Base-by-base conservation (phyloP, 2,888 invertebrate species). In the Drosophila suboccidentalis region DNA sequence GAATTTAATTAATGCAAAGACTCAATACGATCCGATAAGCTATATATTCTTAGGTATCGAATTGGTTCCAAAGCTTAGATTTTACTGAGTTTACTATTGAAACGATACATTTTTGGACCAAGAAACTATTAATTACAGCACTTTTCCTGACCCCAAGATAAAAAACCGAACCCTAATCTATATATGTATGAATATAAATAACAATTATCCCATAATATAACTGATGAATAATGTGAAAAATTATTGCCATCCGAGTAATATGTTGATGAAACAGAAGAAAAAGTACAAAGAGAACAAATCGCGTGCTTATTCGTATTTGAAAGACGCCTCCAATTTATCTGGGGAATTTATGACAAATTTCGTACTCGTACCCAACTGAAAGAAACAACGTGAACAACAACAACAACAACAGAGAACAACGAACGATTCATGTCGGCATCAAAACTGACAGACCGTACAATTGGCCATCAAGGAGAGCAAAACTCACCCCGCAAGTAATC, bases 381-480 rank as follows among this genome's bases (percentile, higher is more conserved):
- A 29, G 39, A 9, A 36, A 26, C 17, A 22, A 38, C 50, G 32
- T 19, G 39, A 41, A 11, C 13, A 26, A 15, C 13, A 26, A 9
- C 26, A 41, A 11, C 13, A 26, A 15, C 13, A 26, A 9, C 26
- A 46, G 22, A 19, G 22, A 44, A 44, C 44, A 58, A 38, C 36
- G 44, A 34, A 17, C 47, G 47, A 46, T 58, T 58, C 58, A 26
- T 46, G 19, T 47, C 36, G 9, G 47, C 49, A 49, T 43, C 53
- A 49, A 69, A 39, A 46, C 53, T 58, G 26, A 36, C 63, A 57
- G 59, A 60, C 57, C 75, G 66, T 71, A 59, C 53, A 71, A 71
- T 71, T 54, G 66, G 39, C 71, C 43, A 65, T 71, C 58, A 71
- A 71, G 38, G 38, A 19, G 50, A 55, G 41, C 50, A 17, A 43